A percentile compares a stretch with the other conserved stretches of the same genome.
phyloP scores from a whole-genome alignment of 2,888 invertebrate species.

The Timema podura region DNA sequence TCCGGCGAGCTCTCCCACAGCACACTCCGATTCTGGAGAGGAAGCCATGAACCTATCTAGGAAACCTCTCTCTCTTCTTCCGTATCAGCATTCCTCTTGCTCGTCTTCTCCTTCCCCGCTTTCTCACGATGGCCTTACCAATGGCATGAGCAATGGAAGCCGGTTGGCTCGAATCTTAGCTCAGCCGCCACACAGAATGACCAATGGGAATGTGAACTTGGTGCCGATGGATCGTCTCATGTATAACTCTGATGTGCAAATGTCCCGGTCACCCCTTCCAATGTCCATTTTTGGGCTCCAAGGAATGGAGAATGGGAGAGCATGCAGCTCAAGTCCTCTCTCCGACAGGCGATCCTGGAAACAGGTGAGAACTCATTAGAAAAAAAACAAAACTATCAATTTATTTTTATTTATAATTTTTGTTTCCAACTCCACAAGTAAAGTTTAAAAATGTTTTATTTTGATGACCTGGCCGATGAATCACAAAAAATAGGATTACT shows the following conservation, averaged over 20 bases:
- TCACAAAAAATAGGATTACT: no score
- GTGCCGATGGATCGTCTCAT: slow-evolving; percentile 65
- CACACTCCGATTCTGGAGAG: slow-evolving; percentile 58
- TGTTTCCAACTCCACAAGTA: no score
- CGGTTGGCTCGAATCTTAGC: slow-evolving; percentile 50
- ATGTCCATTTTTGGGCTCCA: slow-evolving; percentile 26
- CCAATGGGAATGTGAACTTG: slow-evolving; percentile 44
- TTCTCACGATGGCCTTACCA: slow-evolving; percentile 36
- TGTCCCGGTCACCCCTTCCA: slow-evolving; percentile 26
- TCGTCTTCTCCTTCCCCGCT: slow-evolving; percentile 53
- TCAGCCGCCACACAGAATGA: slow-evolving; percentile 39
- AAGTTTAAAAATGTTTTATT: no score
- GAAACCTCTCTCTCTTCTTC: slow-evolving; percentile 46
- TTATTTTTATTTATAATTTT: no score
- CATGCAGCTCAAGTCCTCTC: slow-evolving; percentile 60
- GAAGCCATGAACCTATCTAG: slow-evolving; percentile 71
- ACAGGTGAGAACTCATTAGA: slow-evolving; percentile 33
- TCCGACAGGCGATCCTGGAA: slow-evolving; percentile 64
- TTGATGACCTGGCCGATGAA: no score
- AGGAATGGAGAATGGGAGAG: slow-evolving; percentile 37
- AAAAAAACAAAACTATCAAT: no score
- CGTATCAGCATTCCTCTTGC: slow-evolving; percentile 53
- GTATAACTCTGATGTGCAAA: slow-evolving; percentile 42
- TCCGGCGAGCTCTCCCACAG: slow-evolving; percentile 56
- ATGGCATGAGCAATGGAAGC: slow-evolving; percentile 44